Evolutionary conservation across 1,140 invertebrate genomes (phyloP).

Genomic region (Pygmarrhopalites habei): DNA sequence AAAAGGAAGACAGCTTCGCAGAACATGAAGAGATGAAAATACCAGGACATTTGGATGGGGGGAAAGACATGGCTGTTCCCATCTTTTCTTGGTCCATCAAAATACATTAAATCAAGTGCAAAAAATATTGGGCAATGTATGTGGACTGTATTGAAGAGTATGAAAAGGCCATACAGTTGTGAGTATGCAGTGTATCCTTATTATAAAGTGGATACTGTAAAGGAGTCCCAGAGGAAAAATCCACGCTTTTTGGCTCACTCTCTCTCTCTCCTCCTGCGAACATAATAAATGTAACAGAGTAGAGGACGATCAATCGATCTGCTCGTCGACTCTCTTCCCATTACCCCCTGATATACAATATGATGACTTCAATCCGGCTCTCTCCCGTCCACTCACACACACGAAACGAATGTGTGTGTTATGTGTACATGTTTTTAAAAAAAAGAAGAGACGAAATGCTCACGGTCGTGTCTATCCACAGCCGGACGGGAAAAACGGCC

Average conservation of each 20-base stretch:
- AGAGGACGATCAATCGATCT: conserved; percentile 28
- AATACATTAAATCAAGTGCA: conserved; percentile 24
- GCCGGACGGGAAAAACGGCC: neutral
- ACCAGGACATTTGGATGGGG: too few species aligned
- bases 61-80: neutral
- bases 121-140: neutral
- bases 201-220: conserved; percentile 1
- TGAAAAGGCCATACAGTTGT: too few species aligned
- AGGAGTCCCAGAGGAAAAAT: conserved; percentile 32
- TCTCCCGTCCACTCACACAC: too few species aligned
- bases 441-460: too few species aligned
- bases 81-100: conserved; percentile 15
- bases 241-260: conserved; percentile 23
- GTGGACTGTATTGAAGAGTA: neutral
- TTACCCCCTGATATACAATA: conserved; percentile 3
- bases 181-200: too few species aligned
- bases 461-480: neutral
- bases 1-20: conserved; percentile 14
- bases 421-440: too few species aligned
- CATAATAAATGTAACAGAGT: conserved; percentile 29
- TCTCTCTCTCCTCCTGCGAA: conserved; percentile 22
- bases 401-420: too few species aligned
- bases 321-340: conserved; percentile 7
- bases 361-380: neutral
- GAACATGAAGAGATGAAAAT: neutral